These are phyloP conservation scores for Carterocephalus palaemon DNA, from an alignment of 2,888 invertebrate genomes.

Conservation along the genomic window DNA sequence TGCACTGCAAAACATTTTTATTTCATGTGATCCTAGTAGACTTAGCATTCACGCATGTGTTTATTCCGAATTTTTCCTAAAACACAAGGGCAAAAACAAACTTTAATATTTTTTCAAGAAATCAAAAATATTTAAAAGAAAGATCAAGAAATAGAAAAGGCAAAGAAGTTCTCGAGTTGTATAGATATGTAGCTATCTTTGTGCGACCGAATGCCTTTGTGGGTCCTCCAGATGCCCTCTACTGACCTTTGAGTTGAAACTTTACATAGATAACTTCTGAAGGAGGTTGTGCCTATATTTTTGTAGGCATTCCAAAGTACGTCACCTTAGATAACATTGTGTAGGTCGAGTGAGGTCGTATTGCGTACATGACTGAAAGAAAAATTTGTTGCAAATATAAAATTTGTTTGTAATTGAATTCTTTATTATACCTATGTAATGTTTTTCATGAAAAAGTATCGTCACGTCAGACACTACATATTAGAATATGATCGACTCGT, in stretches of 20 bases:
- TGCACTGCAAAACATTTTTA: conserved; percentile 28
- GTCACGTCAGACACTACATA: too few species aligned
- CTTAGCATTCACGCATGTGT: conserved; percentile 2
- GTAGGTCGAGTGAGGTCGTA: background rate
- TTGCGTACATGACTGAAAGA: too few species aligned
- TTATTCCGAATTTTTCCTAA: conserved; percentile 1
- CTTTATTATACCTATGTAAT: too few species aligned
- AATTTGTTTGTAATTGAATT: too few species aligned
- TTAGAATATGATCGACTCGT: too few species aligned
- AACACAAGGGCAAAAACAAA: background rate
- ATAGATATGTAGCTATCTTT: conserved; percentile 3
- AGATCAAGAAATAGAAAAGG: conserved; percentile 5
- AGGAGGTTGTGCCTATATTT: too few species aligned
- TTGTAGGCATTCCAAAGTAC: too few species aligned
- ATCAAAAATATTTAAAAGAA: conserved; percentile 7
- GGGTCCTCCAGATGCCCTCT: conserved; percentile 33
- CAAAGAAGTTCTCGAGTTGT: background rate
- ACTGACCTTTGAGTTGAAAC: conserved; percentile 35
- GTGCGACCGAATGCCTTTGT: conserved; percentile 22
- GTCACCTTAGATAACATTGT: background rate
- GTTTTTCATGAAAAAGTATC: too few species aligned
- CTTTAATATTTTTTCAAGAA: conserved; percentile 1
- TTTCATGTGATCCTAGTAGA: conserved; percentile 25
- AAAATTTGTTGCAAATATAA: too few species aligned
- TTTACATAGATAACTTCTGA: conserved; percentile 33